Percentiles rank a stretch among this genome's conserved stretches.
Evolutionary conservation across 1,140 invertebrate genomes (phyloP).

Genomic region (Brachionus sp.): DNA sequence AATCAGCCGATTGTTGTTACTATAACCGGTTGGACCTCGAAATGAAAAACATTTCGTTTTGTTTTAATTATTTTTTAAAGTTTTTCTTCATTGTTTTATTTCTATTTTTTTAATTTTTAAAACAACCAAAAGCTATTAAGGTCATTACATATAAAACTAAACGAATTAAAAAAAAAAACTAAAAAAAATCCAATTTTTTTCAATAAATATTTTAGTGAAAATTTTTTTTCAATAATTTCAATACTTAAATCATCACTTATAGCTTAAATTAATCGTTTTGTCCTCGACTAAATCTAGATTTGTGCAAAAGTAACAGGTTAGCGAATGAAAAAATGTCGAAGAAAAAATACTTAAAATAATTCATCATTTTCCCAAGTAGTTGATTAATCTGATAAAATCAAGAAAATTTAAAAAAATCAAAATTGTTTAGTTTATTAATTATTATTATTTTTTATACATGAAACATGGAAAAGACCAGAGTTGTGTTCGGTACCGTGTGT

Average conservation of each 20-base stretch:
- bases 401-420: too few species aligned
- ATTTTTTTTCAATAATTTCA: background rate
- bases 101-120: slow-evolving; percentile 26
- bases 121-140: background rate
- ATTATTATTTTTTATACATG: too few species aligned
- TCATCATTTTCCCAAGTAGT: too few species aligned
- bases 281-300: too few species aligned
- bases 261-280: too few species aligned
- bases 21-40: slow-evolving; percentile 15
- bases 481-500: too few species aligned
- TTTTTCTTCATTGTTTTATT: slow-evolving; percentile 1
- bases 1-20: background rate
- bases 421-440: too few species aligned
- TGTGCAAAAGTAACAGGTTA: too few species aligned
- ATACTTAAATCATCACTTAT: background rate
- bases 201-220: slow-evolving; percentile 5
- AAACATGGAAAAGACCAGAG: too few species aligned
- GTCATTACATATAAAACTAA: background rate
- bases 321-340: too few species aligned
- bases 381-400: too few species aligned
- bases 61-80: slow-evolving; percentile 18
- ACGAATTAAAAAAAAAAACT: slow-evolving; percentile 14
- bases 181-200: background rate
- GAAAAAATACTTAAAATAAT: too few species aligned
- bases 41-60: slow-evolving; percentile 1